These are phyloP conservation scores for Aphidius gifuensis DNA, from an alignment of 1,140 invertebrate species.

Conservation along the genomic window DNA sequence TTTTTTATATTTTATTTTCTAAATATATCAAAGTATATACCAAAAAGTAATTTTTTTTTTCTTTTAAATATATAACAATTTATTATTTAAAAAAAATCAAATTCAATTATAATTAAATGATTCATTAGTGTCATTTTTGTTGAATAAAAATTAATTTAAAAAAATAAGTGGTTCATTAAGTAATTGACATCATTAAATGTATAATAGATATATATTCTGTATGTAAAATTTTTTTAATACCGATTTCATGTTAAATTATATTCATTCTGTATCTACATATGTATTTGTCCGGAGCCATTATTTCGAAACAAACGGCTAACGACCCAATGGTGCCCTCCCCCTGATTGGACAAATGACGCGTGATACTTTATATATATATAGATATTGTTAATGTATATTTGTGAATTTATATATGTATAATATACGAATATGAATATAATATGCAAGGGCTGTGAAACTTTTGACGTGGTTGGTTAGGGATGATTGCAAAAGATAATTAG, in stretches of 20 bases:
- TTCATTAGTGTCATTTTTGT: background rate
- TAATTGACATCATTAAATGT: constrained; percentile 2
- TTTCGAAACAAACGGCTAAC: constrained; percentile 47
- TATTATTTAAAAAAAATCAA: too few species aligned
- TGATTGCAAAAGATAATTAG: constrained; percentile 47
- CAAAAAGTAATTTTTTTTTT: too few species aligned
- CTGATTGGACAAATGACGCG: constrained; percentile 44
- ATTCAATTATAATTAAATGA: background rate
- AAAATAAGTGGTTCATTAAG: constrained; percentile 8
- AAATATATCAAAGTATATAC: too few species aligned
- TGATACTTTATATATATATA: constrained; percentile 28
- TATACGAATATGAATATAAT: background rate
- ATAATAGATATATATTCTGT: constrained; percentile 5
- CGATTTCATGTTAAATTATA: background rate
- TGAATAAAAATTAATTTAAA: constrained; percentile 7
- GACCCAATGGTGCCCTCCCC: constrained; percentile 35
- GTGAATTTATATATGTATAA: background rate
- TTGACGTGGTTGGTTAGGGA: background rate
- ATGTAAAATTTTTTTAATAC: constrained; percentile 6
- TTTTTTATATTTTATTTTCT: too few species aligned
- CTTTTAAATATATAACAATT: too few species aligned
- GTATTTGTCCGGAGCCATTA: constrained; percentile 29
- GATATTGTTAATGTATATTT: background rate
- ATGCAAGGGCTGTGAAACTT: constrained; percentile 22
- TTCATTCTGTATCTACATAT: background rate